Percentiles rank a stretch among this genome's conserved stretches.
Evolutionary conservation across 2,888 invertebrate species (phyloP).

Genomic region (Polylopha cassiicola): DNA sequence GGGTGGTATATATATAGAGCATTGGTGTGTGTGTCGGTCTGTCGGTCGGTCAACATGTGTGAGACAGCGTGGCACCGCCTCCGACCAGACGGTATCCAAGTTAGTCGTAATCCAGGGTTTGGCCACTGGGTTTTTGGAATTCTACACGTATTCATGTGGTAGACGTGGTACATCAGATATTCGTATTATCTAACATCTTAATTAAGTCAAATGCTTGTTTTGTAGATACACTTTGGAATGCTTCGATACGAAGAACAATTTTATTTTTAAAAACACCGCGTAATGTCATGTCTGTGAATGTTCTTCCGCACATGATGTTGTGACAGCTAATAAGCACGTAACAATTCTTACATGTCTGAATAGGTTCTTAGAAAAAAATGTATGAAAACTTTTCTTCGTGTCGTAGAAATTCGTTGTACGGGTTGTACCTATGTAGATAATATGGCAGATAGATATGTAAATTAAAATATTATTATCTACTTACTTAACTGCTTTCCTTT

Average conservation of each 20-base stretch:
- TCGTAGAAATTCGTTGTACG: too few relatives aligned
- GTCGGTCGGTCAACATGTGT: conserved; percentile 62
- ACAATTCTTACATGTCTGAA: too few relatives aligned
- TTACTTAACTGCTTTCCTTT: too few relatives aligned
- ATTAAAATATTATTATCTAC: too few relatives aligned
- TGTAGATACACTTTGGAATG: conserved; percentile 8
- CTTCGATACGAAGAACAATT: not conserved
- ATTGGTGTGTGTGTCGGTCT: conserved; percentile 67
- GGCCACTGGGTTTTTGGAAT: conserved; percentile 49
- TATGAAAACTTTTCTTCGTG: too few relatives aligned
- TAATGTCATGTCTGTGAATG: too few relatives aligned
- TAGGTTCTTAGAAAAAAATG: too few relatives aligned
- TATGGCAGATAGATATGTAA: too few relatives aligned
- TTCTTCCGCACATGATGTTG: too few relatives aligned
- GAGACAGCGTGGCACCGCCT: conserved; percentile 76
- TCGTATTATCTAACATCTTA: conserved; percentile 7
- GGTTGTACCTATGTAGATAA: too few relatives aligned
- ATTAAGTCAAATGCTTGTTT: conserved; percentile 4
- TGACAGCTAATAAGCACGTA: too few relatives aligned
- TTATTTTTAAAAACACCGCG: conserved; percentile 4
- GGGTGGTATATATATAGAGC: conserved; percentile 71
- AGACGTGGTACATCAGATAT: not conserved
- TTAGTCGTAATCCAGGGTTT: conserved; percentile 64
- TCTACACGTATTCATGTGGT: conserved; percentile 24
- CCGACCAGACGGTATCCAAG: conserved; percentile 58